Percentiles rank a stretch among this genome's conserved stretches.
These are phyloP conservation scores for Spilogale gracilis DNA, from an alignment of 2,113 vertebrate species.

Conservation along the genomic window DNA sequence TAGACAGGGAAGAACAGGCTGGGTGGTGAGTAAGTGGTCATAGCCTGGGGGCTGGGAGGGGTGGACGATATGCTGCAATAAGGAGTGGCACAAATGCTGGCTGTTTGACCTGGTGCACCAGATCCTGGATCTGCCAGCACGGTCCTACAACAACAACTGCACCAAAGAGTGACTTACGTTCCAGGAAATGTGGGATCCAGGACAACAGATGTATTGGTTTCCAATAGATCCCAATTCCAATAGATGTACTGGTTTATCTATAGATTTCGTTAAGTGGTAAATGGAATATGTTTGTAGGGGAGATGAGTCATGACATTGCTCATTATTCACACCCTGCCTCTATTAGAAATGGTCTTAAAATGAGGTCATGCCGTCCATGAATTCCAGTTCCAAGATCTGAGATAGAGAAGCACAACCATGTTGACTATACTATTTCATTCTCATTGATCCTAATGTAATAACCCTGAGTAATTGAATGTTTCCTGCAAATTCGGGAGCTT, in stretches of 20 bases:
- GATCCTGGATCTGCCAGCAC: neutral
- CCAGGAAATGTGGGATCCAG: neutral
- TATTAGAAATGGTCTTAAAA: neutral
- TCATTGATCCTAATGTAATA: neutral
- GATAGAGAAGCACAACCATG: neutral
- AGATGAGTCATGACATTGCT: neutral
- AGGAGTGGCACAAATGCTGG: neutral
- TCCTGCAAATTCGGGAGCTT: neutral
- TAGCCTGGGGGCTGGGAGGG: fast-evolving
- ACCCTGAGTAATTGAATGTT: neutral
- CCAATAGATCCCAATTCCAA: neutral
- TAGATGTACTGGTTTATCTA: neutral
- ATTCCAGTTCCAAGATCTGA: neutral
- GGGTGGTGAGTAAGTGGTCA: neutral
- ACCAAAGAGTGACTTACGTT: neutral
- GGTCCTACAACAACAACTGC: neutral
- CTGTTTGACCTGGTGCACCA: neutral
- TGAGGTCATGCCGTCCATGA: neutral
- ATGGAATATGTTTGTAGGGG: neutral
- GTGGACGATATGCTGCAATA: neutral
- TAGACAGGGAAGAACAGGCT: neutral
- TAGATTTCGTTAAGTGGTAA: neutral
- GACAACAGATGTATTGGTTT: neutral
- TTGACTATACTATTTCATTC: neutral
- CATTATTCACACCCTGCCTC: neutral